Base-by-base conservation (phyloP, 2,113 vertebrate species). In the Empidonax alnorum region DNA sequence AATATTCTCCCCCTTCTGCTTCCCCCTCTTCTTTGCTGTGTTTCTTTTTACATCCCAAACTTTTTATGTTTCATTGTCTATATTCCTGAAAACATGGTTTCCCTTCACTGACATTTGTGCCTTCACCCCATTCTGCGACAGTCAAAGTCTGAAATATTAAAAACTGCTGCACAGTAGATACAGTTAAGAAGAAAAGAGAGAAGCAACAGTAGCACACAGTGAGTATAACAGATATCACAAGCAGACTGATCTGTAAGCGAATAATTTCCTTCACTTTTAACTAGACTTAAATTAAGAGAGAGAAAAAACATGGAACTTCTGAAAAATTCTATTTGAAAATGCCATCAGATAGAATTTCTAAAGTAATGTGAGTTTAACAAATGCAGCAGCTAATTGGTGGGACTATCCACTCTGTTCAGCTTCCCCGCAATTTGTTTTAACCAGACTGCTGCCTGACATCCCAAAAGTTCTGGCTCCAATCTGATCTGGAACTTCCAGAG, bases 151-250 rank as follows among this genome's bases (percentile, higher is more conserved):
- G 41, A 82, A 74, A 56, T 33, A 58, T 44, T 7, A 27, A 74
- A 59, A 33, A 5, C 6, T 31, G 23, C 25, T 50, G 5, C 0
- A 0, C 12, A 53, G 16, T 56, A 33, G 17, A 35, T 23, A 23
- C 4, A 24, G 16, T 31, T 37, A 68, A 83, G 12, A 66, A 53
- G 41, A 73, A 28, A 76, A 52, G 19, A 35, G 5, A 53, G 53
- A 18, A 52, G 22, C 5, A 77, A 7, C 16, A 63, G 15, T n/a
- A 49, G 42, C 24, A 71, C 6, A 31, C 15, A 59, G 39, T 25
- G 15, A 53, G 14, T 35, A 33, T 27, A 52, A 47, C 41, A 76
- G 30, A 76, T n/a, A 21, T 52, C 39, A 59, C 33, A 77, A 24
- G 30, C 7, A 52, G 22, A 49, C 33, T 52, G 25, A 50, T 85